Evolutionary conservation across 2,113 vertebrate species (phyloP), one percentile per base, ranked within the genome.

Genomic region (Prolemur simus): DNA sequence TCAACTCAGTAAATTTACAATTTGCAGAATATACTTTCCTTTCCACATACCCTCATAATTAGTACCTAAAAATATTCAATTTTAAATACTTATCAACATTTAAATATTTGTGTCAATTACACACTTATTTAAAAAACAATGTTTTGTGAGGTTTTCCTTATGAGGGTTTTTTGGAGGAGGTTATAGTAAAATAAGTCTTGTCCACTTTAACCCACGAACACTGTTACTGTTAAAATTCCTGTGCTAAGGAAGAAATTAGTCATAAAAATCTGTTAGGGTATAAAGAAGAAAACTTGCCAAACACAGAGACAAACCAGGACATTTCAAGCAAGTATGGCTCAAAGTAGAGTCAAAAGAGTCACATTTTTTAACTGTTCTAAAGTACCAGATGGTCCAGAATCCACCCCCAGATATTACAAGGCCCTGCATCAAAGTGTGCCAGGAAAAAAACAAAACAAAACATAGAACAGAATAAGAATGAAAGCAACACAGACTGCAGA

Each of bases 371-470:
- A 96, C 68, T 37, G 13, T 93, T 91, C 64, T 89, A 52, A 74
- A 91, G 81, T 64, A 27, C 87, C 96, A 97, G 87, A 96, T 97
- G 90, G 84, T 95, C 69, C 69, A 96, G 83, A 93, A 95, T 89
- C 92, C 52, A 95, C 78, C 80, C 84, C 86, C 71, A 84, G 78
- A 80, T 96, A 34, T 95, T 85, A 95, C 80, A 97, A 90, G 56
- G 66, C 42, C 56, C 78, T 74, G 69, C 37, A 54, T 69, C 39
- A 78, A 88, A 95, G 86, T 74, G 37, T 86, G 84, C 89, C 92
- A 94, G 69, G 32, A 68, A 58, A 56, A 27, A 23, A 66, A 29
- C 37, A 63, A 77, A n/a, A 29, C 56, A 71, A 78, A 78, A 60
- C 73, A 85, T 37, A 58, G 87, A 87, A 78, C 74, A 96, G 63